Percentiles rank a stretch among this genome's conserved stretches.
These are phyloP conservation scores for Arenicola marina DNA, from an alignment of 2,888 invertebrate species.

Conservation along the genomic window DNA sequence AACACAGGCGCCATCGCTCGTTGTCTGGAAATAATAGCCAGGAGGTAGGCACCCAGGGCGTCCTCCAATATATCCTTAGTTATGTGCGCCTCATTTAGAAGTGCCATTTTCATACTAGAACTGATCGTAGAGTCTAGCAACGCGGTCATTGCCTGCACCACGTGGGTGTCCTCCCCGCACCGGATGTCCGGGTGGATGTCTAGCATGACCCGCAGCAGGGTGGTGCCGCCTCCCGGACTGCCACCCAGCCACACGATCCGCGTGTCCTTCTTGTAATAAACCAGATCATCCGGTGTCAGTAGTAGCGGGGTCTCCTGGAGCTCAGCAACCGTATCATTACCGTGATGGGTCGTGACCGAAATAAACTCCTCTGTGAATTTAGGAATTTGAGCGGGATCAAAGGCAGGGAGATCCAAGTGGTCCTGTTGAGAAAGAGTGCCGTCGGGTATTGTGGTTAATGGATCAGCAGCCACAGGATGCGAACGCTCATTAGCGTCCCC, in stretches of 20 bases:
- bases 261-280: slow-evolving; percentile 22
- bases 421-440: too few relatives aligned
- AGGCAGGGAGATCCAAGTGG: too few relatives aligned
- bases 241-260: slow-evolving; percentile 94
- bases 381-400: too few relatives aligned
- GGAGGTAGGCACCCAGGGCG: slow-evolving; percentile 92
- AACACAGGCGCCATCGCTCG: slow-evolving; percentile 90
- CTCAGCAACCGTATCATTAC: too few relatives aligned
- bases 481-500: too few relatives aligned
- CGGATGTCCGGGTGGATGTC: slow-evolving; percentile 95
- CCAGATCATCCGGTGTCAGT: slow-evolving; percentile 10
- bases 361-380: too few relatives aligned
- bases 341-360: too few relatives aligned
- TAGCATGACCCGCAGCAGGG: slow-evolving; percentile 88
- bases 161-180: slow-evolving; percentile 91
- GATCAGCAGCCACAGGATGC: too few relatives aligned
- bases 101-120: slow-evolving; percentile 86
- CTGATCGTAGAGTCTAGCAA: slow-evolving; percentile 93
- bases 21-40: slow-evolving; percentile 84
- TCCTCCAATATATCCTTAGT: slow-evolving; percentile 85
- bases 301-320: too few relatives aligned
- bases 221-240: slow-evolving; percentile 90
- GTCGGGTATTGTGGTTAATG: too few relatives aligned
- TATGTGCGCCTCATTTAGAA: slow-evolving; percentile 90
- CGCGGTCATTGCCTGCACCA: slow-evolving; percentile 85